A percentile compares a stretch with the other conserved stretches of the same genome.
Conservation (phyloP, 2,797 vertebrate genomes). For the Microctenopoma stevenorrisi region DNA sequence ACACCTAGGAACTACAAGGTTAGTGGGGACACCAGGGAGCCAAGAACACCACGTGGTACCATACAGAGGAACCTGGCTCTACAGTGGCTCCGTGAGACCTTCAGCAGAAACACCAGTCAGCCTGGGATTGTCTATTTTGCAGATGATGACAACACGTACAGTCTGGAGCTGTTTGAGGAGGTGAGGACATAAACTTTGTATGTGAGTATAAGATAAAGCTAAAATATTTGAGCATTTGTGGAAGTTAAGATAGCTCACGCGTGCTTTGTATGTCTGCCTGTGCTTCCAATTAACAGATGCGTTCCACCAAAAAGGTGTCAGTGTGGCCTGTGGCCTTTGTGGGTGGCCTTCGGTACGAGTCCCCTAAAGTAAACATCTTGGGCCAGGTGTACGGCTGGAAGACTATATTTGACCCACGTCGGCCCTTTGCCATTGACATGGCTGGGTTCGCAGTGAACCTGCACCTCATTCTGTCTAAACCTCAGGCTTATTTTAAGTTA, state of each 20-base stretch:
- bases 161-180: conserved; percentile 96
- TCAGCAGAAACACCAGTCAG: conserved; percentile 69
- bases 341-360: conserved; percentile 89
- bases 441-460: conserved; percentile 92
- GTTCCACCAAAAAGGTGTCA: conserved; percentile 88
- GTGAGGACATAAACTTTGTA: conserved; percentile 68
- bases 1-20: conserved; percentile 78
- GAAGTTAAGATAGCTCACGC: not conserved
- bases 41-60: conserved; percentile 82
- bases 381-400: conserved; percentile 93
- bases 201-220: no score
- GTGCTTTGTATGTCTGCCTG: conserved; percentile 14
- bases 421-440: conserved; percentile 94
- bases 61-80: conserved; percentile 85
- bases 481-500: conserved; percentile 90
- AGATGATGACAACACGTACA: conserved; percentile 97
- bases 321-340: conserved; percentile 94
- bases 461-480: conserved; percentile 87
- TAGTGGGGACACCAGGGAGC: conserved; percentile 65
- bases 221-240: no score
- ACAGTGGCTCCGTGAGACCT: conserved; percentile 82
- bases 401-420: conserved; percentile 89
- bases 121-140: conserved; percentile 94
- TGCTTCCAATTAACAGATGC: conserved; percentile 82
- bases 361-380: conserved; percentile 86